These are phyloP conservation scores for Campylomormyrus tamandua DNA, from an alignment of 2,113 vertebrate genomes.

Conservation along the genomic window DNA sequence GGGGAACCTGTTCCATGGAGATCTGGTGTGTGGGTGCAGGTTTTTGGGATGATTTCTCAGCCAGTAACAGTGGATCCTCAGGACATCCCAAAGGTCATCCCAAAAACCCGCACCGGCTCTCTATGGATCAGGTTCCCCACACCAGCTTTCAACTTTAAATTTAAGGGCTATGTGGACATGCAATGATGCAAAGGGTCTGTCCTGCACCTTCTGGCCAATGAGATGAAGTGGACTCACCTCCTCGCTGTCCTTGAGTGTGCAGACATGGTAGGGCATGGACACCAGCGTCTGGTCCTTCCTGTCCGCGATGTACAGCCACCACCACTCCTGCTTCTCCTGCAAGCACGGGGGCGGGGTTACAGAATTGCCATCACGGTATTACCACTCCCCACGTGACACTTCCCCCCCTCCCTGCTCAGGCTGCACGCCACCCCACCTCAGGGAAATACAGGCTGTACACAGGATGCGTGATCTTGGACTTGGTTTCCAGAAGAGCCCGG, in stretches of 20 bases:
- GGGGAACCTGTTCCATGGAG: not conserved
- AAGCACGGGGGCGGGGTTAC: not conserved
- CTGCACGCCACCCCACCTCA: conserved; percentile 54
- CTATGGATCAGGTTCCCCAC: not conserved
- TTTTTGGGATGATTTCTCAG: not conserved
- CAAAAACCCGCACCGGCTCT: not conserved
- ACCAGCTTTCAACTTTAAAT: not conserved
- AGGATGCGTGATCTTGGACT: conserved; percentile 94
- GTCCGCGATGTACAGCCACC: conserved; percentile 98
- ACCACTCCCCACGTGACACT: no score
- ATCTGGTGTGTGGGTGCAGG: not conserved
- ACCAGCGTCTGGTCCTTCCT: conserved; percentile 88
- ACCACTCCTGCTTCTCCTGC: conserved; percentile 97
- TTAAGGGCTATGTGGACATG: not conserved
- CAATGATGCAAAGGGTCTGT: not conserved
- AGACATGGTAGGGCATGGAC: conserved; percentile 96
- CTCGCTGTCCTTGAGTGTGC: conserved; percentile 89
- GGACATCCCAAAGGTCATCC: not conserved
- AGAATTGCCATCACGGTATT: not conserved
- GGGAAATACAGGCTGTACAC: conserved; percentile 93
- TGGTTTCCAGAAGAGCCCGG: conserved; percentile 88
- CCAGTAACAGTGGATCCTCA: not conserved
- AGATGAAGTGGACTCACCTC: conserved; percentile 65
- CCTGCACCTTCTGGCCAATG: not conserved
- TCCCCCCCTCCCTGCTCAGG: not conserved